phyloP scores from a whole-genome alignment of 1,140 invertebrate genomes.

The Drosophila paulistorum region DNA sequence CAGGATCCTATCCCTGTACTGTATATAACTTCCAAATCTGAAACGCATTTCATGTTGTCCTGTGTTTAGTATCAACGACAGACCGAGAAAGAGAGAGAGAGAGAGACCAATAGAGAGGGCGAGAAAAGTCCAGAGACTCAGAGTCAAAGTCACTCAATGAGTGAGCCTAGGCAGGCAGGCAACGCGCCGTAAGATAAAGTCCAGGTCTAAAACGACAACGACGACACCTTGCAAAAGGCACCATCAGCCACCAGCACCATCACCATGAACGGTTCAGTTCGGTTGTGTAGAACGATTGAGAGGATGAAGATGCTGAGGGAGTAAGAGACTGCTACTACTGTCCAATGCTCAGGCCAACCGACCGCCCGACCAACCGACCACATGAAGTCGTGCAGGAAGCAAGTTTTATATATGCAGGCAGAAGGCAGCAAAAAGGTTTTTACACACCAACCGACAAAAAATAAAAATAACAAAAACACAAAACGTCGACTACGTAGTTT shows the following conservation, averaged over 20 bases:
- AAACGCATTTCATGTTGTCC: constrained; percentile 2
- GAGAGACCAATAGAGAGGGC: too few species aligned
- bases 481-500: constrained; percentile 14
- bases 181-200: constrained; percentile 24
- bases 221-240: constrained; percentile 54
- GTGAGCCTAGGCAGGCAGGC: constrained; percentile 36
- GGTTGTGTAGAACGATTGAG: background rate
- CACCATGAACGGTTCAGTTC: too few species aligned
- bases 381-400: constrained; percentile 73
- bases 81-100: background rate
- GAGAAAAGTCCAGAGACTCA: constrained; percentile 1
- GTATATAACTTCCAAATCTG: too few species aligned
- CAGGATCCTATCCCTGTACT: too few species aligned
- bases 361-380: constrained; percentile 10
- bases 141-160: constrained; percentile 36
- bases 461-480: background rate
- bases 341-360: constrained; percentile 35
- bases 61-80: background rate
- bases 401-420: constrained; percentile 67
- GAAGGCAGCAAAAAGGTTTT: constrained; percentile 68
- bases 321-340: constrained; percentile 20
- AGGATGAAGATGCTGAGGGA: constrained; percentile 27
- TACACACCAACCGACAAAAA: constrained; percentile 27
- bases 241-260: background rate
- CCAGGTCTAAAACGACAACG: constrained; percentile 22